Evolutionary conservation across 2,888 invertebrate genomes (phyloP), one percentile per base, ranked within the genome.

Genomic region (Branchinecta sandiegonensis): DNA sequence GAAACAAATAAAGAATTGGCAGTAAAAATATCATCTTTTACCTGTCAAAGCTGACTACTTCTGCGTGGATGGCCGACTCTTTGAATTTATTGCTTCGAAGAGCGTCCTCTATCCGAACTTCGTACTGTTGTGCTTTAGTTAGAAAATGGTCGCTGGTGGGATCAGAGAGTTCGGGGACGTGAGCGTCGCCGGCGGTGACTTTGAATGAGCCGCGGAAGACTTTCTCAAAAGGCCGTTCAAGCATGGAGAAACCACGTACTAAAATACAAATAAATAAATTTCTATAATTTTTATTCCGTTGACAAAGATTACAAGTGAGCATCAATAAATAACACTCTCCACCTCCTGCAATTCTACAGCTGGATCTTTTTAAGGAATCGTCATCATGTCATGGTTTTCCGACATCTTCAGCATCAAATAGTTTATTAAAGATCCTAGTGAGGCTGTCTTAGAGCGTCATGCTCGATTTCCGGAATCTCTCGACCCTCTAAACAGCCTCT

Each of bases 191-290:
- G 2, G 8, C 63, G 11, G 23, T 23, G 8, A 56, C 63, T 10
- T 56, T 56, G 23, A 56, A 56, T 11, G 63, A 56, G 8, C 63
- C 63, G n/a, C 63, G n/a, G 63, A 17, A 56, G 63, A 56, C 63
- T 3, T 56, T 56, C 2, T 56, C 63, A 1, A 9, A 37, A 37
- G 37, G 63, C 23, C 63, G 63, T 56, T 8, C 63, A 11, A 56
- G 23, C 63, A 23, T 56, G n/a, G 63, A 23, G 63, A 56, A 56
- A 17, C 63, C 63, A 10, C 14, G n/a, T 11, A 56, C 63, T 56
- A 56, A 11, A 56, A 17, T 9, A 10, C 9, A 8, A 56, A 10
- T 17, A 56, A 11, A 37, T 6, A 6, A 6, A 37, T 37, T 37
- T 37, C 37, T 6, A 37, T 37, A 37, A 2, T 37, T 37, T 23